Evolutionary conservation across 2,797 vertebrate species (phyloP).

Genomic region (Catharus ustulatus): DNA sequence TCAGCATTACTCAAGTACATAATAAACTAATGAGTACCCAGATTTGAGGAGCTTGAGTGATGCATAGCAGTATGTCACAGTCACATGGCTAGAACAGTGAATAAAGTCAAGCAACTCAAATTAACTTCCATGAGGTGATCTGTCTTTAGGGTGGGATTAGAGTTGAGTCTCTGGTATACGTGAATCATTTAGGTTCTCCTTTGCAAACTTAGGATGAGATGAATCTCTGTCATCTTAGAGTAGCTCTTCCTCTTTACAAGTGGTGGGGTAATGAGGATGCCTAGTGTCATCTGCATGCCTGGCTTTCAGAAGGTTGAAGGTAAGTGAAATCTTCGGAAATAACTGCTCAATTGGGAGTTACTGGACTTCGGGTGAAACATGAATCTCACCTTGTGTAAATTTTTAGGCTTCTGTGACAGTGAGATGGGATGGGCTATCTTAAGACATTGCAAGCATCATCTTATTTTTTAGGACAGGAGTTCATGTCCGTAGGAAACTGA

Average conservation of each 20-base stretch:
- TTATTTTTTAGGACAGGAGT: not conserved
- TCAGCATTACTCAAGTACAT: not conserved
- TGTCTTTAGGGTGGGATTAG: not conserved
- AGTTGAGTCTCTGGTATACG: not conserved
- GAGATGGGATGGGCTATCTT: not conserved
- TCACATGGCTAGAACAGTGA: not conserved
- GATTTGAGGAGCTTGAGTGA: not conserved
- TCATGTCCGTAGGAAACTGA: not conserved
- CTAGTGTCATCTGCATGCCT: not conserved
- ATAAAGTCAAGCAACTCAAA: not conserved
- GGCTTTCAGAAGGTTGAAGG: not conserved
- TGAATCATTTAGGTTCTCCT: not conserved
- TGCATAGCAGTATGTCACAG: not conserved
- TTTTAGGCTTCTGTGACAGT: not conserved
- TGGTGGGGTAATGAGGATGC: not conserved
- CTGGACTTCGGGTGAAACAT: not conserved
- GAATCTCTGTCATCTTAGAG: not conserved
- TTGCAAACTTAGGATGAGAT: not conserved
- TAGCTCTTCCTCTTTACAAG: not conserved
- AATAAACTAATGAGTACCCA: not conserved
- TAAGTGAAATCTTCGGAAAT: not conserved
- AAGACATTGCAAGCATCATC: not conserved
- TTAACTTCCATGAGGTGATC: not conserved
- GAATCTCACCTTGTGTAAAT: not conserved
- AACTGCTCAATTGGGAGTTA: not conserved